phyloP scores from a whole-genome alignment of 2,113 vertebrate genomes.

The Castor canadensis region DNA sequence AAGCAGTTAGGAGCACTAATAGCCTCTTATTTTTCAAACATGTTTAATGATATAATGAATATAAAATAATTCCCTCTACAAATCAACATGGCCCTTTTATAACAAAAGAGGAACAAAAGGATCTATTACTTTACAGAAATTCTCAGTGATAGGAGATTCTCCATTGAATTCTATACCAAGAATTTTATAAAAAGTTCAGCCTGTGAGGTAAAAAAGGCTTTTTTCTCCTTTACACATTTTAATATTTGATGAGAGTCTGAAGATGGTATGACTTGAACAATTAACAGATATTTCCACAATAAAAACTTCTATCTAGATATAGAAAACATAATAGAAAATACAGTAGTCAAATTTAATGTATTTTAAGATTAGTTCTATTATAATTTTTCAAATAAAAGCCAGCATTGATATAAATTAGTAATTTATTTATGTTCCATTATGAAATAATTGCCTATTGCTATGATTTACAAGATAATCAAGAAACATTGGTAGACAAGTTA shows the following conservation, averaged over 20 bases:
- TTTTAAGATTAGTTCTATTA: conserved; percentile 5
- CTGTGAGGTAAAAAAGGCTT: not conserved
- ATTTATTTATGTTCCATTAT: not conserved
- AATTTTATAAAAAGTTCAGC: not conserved
- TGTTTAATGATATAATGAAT: conserved; percentile 55
- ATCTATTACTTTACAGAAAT: not conserved
- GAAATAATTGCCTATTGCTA: not conserved
- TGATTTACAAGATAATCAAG: not conserved
- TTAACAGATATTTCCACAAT: not conserved
- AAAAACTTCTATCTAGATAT: not conserved
- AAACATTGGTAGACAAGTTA: not conserved
- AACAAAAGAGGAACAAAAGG: conserved; percentile 45
- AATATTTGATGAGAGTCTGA: not conserved
- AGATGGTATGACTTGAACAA: not conserved
- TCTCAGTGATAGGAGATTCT: not conserved
- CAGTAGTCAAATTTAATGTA: not conserved
- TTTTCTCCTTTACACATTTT: not conserved
- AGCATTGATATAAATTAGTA: not conserved
- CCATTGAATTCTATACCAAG: not conserved
- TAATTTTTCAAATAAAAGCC: not conserved
- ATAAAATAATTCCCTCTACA: conserved; percentile 51
- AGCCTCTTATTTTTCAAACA: conserved; percentile 52
- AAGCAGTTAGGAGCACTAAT: not conserved
- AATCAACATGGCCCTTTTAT: conserved; percentile 46
- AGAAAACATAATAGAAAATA: not conserved